Conservation (phyloP, 2,888 invertebrate genomes). For the Odontothrips loti region DNA sequence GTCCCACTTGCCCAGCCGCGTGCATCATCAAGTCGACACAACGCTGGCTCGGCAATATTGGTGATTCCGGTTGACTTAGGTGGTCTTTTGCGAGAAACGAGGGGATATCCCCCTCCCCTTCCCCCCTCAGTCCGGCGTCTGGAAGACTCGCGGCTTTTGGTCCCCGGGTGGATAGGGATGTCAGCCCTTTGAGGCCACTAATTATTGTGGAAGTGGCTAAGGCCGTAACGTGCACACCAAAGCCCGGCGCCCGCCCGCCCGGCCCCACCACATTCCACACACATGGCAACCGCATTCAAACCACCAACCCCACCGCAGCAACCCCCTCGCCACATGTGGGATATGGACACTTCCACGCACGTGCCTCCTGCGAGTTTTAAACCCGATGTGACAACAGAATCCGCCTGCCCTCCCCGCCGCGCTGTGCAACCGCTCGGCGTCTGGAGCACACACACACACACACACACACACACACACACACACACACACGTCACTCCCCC, state of each 20-base stretch:
- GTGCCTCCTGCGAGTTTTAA: neutral
- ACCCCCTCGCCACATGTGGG: neutral
- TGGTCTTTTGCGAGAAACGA: no score
- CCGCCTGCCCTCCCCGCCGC: no score
- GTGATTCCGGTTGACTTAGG: no score
- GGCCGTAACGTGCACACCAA: neutral
- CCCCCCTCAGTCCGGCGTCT: no score
- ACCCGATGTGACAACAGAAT: slow-evolving; percentile 2
- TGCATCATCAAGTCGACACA: no score
- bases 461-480: no score
- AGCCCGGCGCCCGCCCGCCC: neutral
- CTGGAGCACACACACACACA: no score
- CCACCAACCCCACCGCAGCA: neutral
- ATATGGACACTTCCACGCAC: slow-evolving; percentile 21
- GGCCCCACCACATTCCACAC: neutral
- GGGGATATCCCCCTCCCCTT: no score
- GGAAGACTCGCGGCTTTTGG: neutral
- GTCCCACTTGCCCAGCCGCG: no score
- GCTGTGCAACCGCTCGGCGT: neutral
- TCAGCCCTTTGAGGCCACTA: neutral
- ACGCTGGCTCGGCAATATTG: no score
- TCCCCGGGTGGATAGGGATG: no score
- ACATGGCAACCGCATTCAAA: slow-evolving; percentile 21
- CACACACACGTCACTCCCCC: no score
- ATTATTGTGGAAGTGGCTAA: neutral